A percentile compares a stretch with the other conserved stretches of the same genome.
Evolutionary conservation across 1,140 invertebrate species (phyloP).

Genomic region (Cotesia vestalis): DNA sequence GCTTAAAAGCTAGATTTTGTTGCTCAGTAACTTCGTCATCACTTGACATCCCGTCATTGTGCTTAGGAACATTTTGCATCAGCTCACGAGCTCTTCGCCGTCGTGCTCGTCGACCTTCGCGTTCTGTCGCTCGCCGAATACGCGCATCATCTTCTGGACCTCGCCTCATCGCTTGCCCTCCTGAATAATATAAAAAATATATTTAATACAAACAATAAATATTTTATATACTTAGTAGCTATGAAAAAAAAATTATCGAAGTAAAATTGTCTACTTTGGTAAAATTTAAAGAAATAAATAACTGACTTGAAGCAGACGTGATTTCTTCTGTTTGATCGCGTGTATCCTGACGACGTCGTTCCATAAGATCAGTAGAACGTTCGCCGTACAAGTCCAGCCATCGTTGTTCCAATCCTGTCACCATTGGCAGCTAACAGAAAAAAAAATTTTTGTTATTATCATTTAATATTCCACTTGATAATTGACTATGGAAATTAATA

Average conservation of each 20-base stretch:
- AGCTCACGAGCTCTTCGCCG: conserved; percentile 77
- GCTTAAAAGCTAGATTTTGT: conserved; percentile 75
- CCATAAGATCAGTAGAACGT: conserved; percentile 78
- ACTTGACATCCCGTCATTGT: conserved; percentile 95
- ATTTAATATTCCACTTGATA: neutral
- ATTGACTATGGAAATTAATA: conserved; percentile 38
- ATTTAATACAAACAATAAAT: neutral
- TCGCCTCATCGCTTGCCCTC: conserved; percentile 63
- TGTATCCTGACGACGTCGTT: conserved; percentile 87
- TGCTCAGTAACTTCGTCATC: conserved; percentile 94
- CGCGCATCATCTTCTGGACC: conserved; percentile 75
- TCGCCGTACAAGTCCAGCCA: conserved; percentile 78
- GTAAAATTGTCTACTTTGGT: neutral
- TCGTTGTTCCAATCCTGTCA: conserved; percentile 81
- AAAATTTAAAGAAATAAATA: conserved; percentile 45
- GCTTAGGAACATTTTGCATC: conserved; percentile 67
- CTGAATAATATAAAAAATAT: conserved; percentile 42
- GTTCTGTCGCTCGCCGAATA: conserved; percentile 83
- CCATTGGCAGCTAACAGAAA: conserved; percentile 75
- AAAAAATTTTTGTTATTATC: conserved; percentile 43
- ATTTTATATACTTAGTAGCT: neutral
- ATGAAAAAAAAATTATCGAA: neutral
- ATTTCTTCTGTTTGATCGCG: conserved; percentile 93
- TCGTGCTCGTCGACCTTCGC: conserved; percentile 86
- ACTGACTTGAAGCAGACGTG: conserved; percentile 72